Evolutionary conservation across 1,140 invertebrate genomes (phyloP).

Genomic region (Drosophila lacertosa): DNA sequence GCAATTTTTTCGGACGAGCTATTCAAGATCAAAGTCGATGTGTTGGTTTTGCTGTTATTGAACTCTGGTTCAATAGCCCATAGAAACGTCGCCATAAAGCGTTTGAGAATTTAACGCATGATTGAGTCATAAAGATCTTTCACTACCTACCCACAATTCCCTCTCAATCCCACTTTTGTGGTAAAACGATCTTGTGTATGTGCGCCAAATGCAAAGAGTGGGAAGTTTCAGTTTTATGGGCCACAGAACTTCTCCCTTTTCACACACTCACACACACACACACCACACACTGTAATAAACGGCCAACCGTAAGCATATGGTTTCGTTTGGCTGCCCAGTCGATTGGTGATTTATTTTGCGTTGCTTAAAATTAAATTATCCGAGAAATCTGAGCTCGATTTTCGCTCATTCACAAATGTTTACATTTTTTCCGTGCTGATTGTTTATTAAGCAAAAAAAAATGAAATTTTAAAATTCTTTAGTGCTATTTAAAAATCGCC

Average conservation of each 20-base stretch:
- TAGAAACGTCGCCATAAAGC: conserved; percentile 9
- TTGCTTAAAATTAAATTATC: neutral
- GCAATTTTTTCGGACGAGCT: neutral
- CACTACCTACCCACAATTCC: neutral
- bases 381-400: neutral
- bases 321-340: conserved; percentile 51
- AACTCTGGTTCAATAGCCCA: conserved; percentile 44
- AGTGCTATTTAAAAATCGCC: conserved; percentile 6
- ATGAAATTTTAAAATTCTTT: neutral
- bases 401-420: neutral
- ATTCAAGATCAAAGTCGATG: conserved; percentile 64
- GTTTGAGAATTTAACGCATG: conserved; percentile 55
- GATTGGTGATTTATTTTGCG: conserved; percentile 42
- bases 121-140: conserved; percentile 50
- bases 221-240: conserved; percentile 42
- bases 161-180: neutral
- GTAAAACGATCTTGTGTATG: conserved; percentile 62
- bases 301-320: conserved; percentile 24
- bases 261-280: too few species aligned
- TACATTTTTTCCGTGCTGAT: neutral
- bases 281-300: too few species aligned
- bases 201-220: conserved; percentile 55
- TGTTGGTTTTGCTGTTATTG: conserved; percentile 50
- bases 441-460: neutral
- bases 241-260: conserved; percentile 28